Percentiles rank a stretch among this genome's conserved stretches.
Conservation (phyloP, 2,888 invertebrate species). For the Odontocerum albicorne region DNA sequence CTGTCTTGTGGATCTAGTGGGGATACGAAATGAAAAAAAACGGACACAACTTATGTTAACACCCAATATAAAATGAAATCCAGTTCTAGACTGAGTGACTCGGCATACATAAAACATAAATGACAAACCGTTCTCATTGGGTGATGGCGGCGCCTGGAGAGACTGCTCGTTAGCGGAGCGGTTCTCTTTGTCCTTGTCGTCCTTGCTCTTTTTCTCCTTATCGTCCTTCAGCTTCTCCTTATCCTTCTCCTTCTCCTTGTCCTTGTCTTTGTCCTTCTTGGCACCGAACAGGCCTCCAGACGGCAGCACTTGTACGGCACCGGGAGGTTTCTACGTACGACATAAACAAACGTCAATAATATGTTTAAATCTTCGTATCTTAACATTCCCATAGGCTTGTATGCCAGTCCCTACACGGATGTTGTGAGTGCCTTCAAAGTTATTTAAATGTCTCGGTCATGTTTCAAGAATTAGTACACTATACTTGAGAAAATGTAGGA, state of each 20-base stretch:
- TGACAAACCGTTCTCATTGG: constrained; percentile 49
- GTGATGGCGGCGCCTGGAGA: constrained; percentile 46
- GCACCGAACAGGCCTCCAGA: constrained; percentile 61
- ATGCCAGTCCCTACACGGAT: no score
- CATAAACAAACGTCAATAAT: no score
- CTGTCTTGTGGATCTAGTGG: no score
- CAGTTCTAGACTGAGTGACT: no score
- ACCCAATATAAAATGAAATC: not conserved
- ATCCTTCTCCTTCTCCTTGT: constrained; percentile 38
- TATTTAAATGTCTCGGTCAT: no score
- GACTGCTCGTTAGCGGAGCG: constrained; percentile 46
- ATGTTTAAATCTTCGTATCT: no score
- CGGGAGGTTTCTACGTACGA: constrained; percentile 73
- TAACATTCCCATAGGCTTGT: no score
- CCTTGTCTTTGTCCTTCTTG: constrained; percentile 55
- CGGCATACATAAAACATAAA: not conserved
- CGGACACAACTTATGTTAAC: no score
- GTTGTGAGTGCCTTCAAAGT: no score
- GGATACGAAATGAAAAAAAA: no score
- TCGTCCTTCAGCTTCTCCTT: constrained; percentile 45
- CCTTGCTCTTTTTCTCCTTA: constrained; percentile 32
- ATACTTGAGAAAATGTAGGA: no score
- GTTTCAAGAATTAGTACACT: no score
- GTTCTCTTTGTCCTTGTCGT: constrained; percentile 43
- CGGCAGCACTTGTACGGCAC: constrained; percentile 83